A percentile compares a stretch with the other conserved stretches of the same genome.
Evolutionary conservation across 2,797 vertebrate species (phyloP).

Genomic region (Microctenopoma stevenorrisi): DNA sequence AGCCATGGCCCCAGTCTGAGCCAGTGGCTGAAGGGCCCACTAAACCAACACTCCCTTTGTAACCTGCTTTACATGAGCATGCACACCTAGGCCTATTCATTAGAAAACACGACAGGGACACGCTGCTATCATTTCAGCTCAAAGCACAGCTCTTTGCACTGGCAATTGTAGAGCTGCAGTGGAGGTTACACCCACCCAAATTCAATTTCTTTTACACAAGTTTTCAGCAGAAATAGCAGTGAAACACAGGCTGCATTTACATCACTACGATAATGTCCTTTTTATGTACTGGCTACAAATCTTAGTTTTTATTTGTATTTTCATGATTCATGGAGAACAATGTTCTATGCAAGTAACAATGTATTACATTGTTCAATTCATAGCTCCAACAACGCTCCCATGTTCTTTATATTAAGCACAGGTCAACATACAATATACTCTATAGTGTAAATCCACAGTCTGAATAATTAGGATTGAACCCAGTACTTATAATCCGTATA

Average conservation of each 20-base stretch:
- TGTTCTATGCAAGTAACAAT: too few species aligned
- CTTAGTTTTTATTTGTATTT: neutral
- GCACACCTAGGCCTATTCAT: slow-evolving; percentile 48
- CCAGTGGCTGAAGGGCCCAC: slow-evolving; percentile 63
- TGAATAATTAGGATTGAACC: neutral
- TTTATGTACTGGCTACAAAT: neutral
- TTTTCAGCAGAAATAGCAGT: neutral
- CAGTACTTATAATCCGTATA: neutral
- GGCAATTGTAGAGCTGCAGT: slow-evolving; percentile 19
- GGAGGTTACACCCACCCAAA: slow-evolving; percentile 16
- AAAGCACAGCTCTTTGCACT: slow-evolving; percentile 7
- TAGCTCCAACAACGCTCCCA: slow-evolving; percentile 11
- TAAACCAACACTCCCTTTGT: slow-evolving; percentile 54
- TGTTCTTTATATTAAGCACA: neutral
- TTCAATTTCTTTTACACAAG: slow-evolving; percentile 2
- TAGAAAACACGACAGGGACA: slow-evolving; percentile 32
- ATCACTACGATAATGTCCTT: neutral
- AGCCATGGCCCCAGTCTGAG: slow-evolving; percentile 62
- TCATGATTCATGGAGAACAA: neutral
- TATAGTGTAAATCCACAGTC: neutral
- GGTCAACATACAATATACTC: too few species aligned
- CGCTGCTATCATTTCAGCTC: slow-evolving; percentile 12
- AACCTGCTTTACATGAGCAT: slow-evolving; percentile 48
- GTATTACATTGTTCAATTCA: neutral
- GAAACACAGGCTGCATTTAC: neutral